Percentiles rank a stretch among this genome's conserved stretches.
phyloP scores from a whole-genome alignment of 2,888 invertebrate species.

The Leptura quadrifasciata region DNA sequence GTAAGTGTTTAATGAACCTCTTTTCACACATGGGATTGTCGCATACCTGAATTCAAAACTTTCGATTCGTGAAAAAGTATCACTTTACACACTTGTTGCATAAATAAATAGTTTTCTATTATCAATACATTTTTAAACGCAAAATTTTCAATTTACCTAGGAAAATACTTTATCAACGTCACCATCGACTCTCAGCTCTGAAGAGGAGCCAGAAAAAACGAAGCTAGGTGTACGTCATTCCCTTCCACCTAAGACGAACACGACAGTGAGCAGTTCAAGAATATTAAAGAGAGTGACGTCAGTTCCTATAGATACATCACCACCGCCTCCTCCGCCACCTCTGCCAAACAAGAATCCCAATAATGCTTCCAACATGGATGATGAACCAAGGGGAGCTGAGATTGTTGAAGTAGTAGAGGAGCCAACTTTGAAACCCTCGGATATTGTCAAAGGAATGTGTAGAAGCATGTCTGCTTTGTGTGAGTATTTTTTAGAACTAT shows the following conservation, averaged over 20 bases:
- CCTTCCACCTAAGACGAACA: constrained; percentile 60
- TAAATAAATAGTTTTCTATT: no score
- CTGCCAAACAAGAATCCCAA: constrained; percentile 67
- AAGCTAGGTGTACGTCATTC: constrained; percentile 71
- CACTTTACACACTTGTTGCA: no score
- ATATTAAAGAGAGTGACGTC: constrained; percentile 78
- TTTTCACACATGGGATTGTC: no score
- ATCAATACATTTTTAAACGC: no score
- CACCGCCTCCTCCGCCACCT: constrained; percentile 85
- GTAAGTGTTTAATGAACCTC: no score
- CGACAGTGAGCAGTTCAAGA: constrained; percentile 55
- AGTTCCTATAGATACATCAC: constrained; percentile 75
- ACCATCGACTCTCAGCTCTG: constrained; percentile 70
- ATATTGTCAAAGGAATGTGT: constrained; percentile 78
- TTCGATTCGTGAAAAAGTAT: no score
- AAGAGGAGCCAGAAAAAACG: constrained; percentile 69
- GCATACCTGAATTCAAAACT: no score
- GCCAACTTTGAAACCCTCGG: constrained; percentile 81
- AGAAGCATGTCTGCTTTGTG: constrained; percentile 77
- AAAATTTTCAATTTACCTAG: not conserved
- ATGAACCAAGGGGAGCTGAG: constrained; percentile 68
- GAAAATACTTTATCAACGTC: constrained; percentile 71
- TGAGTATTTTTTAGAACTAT: constrained; percentile 57
- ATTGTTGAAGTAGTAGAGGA: constrained; percentile 80
- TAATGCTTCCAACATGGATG: constrained; percentile 77